Base-by-base conservation (phyloP, 1,140 invertebrate genomes). In the Streblospio benedicti region DNA sequence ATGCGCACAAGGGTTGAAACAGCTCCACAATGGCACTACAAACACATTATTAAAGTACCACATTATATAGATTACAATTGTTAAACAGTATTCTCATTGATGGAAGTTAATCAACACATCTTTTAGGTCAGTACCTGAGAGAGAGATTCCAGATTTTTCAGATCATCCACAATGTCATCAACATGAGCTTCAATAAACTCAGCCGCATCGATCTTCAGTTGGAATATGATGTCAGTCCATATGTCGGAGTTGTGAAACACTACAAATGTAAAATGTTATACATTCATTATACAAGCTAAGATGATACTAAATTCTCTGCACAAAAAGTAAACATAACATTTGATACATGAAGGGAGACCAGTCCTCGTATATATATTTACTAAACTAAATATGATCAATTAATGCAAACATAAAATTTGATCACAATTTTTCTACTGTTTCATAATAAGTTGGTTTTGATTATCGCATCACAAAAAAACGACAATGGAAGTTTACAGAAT, bases 1-100 rank as follows among this genome's bases (percentile, higher is more conserved):
- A 87, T 71, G 0, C 79, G 74, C 0, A 84, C 79, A 12, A 93
- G 74, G 3, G 76, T 80, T 45, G 65, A 65, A 16, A 81, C 47
- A 4, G 72, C 67, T 69, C 77, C 76, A 49, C 65, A 30, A 12
- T 59, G 82, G 12, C 32, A 43, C 61, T 62, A 25, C 23, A 20
- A 28, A 52, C 4, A 31, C 27, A 52, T 52, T 3, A 52, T 28
- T 6, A 52, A 52, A 4, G 18, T 52, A 30, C 16, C 3, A 6
- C 25, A 18, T 27, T 18, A 28, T 27, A n/a, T 49, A 18, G n/a
- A 25, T 12, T 49, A 12, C n/a, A 49, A 6, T 23, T 9, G 12
- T n/a, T n/a, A 27, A 18, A 0, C 6, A 52, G 28, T 9, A 23
- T 27, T 52, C 5, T 30, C 5, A 14, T 2, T 6, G 0, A 4